Evolutionary conservation across 2,113 vertebrate species (phyloP).

Genomic region (Cepphus grylle): DNA sequence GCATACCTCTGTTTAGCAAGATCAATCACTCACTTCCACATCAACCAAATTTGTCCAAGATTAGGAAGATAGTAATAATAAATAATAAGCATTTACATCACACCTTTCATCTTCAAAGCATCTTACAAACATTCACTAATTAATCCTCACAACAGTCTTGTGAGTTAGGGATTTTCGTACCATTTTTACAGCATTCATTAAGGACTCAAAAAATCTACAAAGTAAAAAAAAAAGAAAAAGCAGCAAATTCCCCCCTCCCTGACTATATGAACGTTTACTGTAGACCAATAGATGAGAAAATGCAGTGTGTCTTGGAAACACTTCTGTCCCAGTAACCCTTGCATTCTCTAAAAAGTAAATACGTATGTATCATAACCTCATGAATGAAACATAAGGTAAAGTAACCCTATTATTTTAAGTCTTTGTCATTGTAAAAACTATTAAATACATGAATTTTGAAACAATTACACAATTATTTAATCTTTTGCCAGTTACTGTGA

Average conservation of each 20-base stretch:
- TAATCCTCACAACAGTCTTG: conserved; percentile 9
- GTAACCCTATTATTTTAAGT: not conserved
- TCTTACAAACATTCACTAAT: conserved; percentile 48
- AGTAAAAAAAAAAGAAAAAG: not conserved
- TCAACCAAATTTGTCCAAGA: not conserved
- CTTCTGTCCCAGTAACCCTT: not conserved
- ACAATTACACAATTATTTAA: not conserved
- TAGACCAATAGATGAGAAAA: not conserved
- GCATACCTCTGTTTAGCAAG: conserved; percentile 12
- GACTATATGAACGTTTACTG: not conserved
- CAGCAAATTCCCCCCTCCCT: not conserved
- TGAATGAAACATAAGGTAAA: conserved; percentile 8
- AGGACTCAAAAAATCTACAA: not conserved
- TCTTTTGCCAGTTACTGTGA: not conserved
- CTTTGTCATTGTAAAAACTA: not conserved
- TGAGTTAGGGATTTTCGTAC: conserved; percentile 16
- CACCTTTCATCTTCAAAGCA: conserved; percentile 53
- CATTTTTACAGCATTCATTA: not conserved
- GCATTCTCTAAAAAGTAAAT: not conserved
- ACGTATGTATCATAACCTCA: not conserved
- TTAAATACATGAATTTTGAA: not conserved
- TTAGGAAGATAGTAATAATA: conserved; percentile 51
- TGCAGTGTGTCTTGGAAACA: not conserved
- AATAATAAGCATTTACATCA: conserved; percentile 61
- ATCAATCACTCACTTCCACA: conserved; percentile 18